phyloP scores from a whole-genome alignment of 2,113 vertebrate species.

The Bagarius yarrelli region DNA sequence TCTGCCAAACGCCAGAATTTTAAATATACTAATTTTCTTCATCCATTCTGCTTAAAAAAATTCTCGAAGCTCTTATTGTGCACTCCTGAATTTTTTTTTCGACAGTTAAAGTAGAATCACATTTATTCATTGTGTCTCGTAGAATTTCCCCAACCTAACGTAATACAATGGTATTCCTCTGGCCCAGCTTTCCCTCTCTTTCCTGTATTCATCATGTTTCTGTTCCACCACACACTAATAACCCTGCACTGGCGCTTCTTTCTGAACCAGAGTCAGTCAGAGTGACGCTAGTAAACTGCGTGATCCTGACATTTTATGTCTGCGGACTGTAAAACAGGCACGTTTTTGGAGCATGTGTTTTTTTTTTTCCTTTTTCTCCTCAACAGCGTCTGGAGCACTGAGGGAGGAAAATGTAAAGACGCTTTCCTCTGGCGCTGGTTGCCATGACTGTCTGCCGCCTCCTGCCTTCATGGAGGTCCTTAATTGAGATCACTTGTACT shows the following conservation, averaged over 20 bases:
- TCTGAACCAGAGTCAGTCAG: slow-evolving; percentile 28
- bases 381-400: slow-evolving; percentile 40
- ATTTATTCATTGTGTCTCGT: slow-evolving; percentile 48
- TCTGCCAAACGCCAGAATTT: no score
- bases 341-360: slow-evolving; percentile 48
- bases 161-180: slow-evolving; percentile 32
- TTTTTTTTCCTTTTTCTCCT: not conserved
- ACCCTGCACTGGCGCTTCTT: slow-evolving; percentile 25
- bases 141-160: slow-evolving; percentile 24
- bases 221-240: slow-evolving; percentile 26
- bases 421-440: slow-evolving; percentile 75
- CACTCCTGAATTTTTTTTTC: slow-evolving; percentile 74
- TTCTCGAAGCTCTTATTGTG: slow-evolving; percentile 66
- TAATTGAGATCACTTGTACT: slow-evolving; percentile 85
- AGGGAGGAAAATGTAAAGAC: slow-evolving; percentile 69
- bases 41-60: not conserved
- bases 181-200: slow-evolving; percentile 14
- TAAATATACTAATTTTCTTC: no score
- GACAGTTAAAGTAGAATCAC: slow-evolving; percentile 67
- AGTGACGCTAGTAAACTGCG: slow-evolving; percentile 42
- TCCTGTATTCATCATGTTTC: slow-evolving; percentile 35
- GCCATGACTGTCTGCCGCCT: slow-evolving; percentile 78
- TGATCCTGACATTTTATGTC: slow-evolving; percentile 50
- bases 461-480: slow-evolving; percentile 79
- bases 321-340: slow-evolving; percentile 47